These are phyloP conservation scores for Pristiophorus japonicus DNA, from an alignment of 2,113 vertebrate genomes.

Conservation along the genomic window DNA sequence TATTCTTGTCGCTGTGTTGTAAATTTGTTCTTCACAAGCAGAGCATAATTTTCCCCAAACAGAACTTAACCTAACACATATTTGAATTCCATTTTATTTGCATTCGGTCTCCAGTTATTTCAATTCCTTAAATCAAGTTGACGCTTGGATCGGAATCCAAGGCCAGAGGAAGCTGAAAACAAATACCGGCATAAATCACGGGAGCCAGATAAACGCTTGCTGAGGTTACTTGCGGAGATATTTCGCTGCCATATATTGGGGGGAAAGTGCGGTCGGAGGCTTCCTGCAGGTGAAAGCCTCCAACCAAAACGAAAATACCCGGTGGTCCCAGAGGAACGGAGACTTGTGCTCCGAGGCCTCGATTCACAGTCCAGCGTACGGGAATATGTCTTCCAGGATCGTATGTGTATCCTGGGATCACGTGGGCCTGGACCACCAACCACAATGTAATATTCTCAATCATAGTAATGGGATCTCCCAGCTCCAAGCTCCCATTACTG, in stretches of 20 bases:
- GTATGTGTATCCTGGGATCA: too few species aligned
- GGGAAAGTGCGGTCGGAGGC: too few species aligned
- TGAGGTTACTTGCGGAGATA: not conserved
- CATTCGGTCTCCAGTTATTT: not conserved
- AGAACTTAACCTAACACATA: not conserved
- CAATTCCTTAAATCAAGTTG: not conserved
- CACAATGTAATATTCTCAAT: too few species aligned
- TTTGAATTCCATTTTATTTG: not conserved
- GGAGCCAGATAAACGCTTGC: not conserved
- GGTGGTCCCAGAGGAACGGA: too few species aligned
- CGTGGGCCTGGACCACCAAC: too few species aligned
- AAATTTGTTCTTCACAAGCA: not conserved
- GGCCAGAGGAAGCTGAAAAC: not conserved
- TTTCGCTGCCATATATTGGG: not conserved
- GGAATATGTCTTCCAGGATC: too few species aligned
- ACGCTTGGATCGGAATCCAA: not conserved
- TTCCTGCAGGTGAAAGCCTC: too few species aligned
- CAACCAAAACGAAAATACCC: too few species aligned
- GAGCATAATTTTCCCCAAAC: not conserved
- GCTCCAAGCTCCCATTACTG: too few species aligned
- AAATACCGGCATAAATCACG: not conserved
- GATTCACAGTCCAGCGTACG: too few species aligned
- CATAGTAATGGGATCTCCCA: too few species aligned
- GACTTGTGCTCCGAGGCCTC: too few species aligned
- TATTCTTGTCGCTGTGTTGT: not conserved